Evolutionary conservation across 23 tunicate genomes (phyloP), one percentile per base, ranked within the genome.

Genomic region (Ciona savignyi): DNA sequence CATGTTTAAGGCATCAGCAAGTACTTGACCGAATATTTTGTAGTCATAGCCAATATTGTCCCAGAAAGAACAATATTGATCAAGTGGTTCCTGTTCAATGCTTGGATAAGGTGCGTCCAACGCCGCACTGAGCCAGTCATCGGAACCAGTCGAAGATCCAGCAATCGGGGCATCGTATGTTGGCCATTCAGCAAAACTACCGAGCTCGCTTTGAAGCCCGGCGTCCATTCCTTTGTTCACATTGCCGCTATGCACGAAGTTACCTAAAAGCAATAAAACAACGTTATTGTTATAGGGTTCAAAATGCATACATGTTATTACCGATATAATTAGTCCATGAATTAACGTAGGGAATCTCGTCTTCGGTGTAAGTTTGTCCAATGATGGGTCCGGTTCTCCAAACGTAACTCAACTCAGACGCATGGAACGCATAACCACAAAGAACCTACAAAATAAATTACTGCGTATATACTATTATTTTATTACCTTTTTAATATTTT

Each of bases 311-410:
- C n/a, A n/a, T n/a, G n/a, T n/a, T 25, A 74, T 25, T 42, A 81
- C 86, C 79, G 21, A 81, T 67, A 32, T 81, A 81, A 27, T 74
- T 81, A 2, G 74, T 60, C 86, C 86, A 81, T 20, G 74, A 74
- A 30, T 81, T 65, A 79, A 81, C 79, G 30, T 65, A 74, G 0
- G 68, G 0, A 26, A 51, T 35, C 32, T 81, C 86, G 23, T 81
- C 86, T 19, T 19, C 68, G 21, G 68, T 65, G 68, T 81, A 81
- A 1, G 74, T 81, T 60, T 81, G 86, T 23, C 86, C 86, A 29
- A 81, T 74, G 23, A 35, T 32, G 0, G 79, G 79, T 6, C 86
- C 86, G 49, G 63, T 81, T 81, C 86, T 65, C 86, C 86, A 81
- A 66, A 74, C 79, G 34, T 60, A 81, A 2, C 79, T 73, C 9